Conservation (phyloP, 1,140 invertebrate genomes). For the Chlorops oryzae region DNA sequence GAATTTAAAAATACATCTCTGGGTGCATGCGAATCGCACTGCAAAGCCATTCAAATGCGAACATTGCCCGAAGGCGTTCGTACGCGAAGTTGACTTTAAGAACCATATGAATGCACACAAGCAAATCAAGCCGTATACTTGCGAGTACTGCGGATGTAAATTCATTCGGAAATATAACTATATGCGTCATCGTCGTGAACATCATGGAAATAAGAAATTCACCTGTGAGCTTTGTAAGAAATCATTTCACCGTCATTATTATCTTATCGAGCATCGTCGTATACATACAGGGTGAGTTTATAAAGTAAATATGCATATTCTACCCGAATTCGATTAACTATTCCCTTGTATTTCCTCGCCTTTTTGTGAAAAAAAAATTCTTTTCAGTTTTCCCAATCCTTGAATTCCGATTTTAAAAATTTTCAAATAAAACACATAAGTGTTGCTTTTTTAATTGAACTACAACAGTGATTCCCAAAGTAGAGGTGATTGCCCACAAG, state of each 20-base stretch:
- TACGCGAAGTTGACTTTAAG: conserved; percentile 69
- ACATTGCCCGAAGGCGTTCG: conserved; percentile 74
- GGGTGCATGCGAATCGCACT: conserved; percentile 78
- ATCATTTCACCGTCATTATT: conserved; percentile 79
- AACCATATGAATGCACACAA: conserved; percentile 80
- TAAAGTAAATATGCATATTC: no score
- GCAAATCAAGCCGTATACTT: conserved; percentile 75
- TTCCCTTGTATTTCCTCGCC: background rate
- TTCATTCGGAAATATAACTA: conserved; percentile 92
- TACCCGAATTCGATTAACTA: no score
- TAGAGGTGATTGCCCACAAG: no score
- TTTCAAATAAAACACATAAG: no score
- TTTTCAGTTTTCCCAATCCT: no score
- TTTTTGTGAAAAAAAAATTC: no score
- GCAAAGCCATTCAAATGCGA: conserved; percentile 81
- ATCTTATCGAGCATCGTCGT: conserved; percentile 77
- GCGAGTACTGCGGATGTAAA: conserved; percentile 87
- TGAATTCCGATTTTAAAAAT: no score
- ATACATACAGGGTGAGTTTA: conserved; percentile 77
- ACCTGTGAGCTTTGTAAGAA: conserved; percentile 83
- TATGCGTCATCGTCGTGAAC: conserved; percentile 81
- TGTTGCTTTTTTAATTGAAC: no score
- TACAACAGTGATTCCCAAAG: no score
- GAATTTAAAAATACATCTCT: conserved; percentile 81
- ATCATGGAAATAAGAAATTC: conserved; percentile 82